These are phyloP conservation scores for Caradrina kadenii DNA, from an alignment of 2,888 invertebrate species.

Conservation along the genomic window DNA sequence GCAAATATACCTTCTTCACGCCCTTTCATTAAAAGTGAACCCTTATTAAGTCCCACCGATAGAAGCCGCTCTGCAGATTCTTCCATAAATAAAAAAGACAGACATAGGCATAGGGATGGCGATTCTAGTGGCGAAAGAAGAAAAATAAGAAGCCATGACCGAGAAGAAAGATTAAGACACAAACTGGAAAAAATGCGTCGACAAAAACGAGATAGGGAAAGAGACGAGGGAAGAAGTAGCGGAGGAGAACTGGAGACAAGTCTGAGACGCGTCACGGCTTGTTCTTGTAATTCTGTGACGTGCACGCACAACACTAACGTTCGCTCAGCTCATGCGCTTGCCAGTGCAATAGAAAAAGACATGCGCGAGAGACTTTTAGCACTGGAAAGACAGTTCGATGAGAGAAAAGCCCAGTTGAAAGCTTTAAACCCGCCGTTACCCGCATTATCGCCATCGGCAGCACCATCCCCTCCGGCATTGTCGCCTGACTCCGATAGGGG, in stretches of 20 bases:
- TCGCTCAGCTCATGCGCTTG: conserved; percentile 90
- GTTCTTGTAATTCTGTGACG: conserved; percentile 76
- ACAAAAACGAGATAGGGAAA: conserved; percentile 83
- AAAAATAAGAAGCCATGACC: conserved; percentile 82
- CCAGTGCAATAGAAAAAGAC: conserved; percentile 94
- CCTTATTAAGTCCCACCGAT: conserved; percentile 80
- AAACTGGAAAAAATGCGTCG: conserved; percentile 87
- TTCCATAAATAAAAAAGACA: conserved; percentile 76
- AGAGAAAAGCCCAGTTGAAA: conserved; percentile 95
- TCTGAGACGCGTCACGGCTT: conserved; percentile 82
- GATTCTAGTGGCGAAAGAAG: conserved; percentile 84
- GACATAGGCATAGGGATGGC: conserved; percentile 80
- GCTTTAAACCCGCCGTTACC: conserved; percentile 92
- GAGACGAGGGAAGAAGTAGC: conserved; percentile 74
- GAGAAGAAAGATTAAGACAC: conserved; percentile 83
- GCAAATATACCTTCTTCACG: conserved; percentile 72
- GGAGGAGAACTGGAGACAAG: conserved; percentile 85
- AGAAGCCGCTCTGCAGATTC: conserved; percentile 71
- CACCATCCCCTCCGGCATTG: conserved; percentile 85
- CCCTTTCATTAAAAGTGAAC: conserved; percentile 83
- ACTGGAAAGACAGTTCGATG: conserved; percentile 94
- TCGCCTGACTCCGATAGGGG: conserved; percentile 88
- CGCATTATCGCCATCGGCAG: conserved; percentile 80
- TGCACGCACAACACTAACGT: conserved; percentile 80
- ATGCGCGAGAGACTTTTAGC: conserved; percentile 96